phyloP scores from a whole-genome alignment of 1,140 invertebrate genomes.

The Heterodera schachtii region DNA sequence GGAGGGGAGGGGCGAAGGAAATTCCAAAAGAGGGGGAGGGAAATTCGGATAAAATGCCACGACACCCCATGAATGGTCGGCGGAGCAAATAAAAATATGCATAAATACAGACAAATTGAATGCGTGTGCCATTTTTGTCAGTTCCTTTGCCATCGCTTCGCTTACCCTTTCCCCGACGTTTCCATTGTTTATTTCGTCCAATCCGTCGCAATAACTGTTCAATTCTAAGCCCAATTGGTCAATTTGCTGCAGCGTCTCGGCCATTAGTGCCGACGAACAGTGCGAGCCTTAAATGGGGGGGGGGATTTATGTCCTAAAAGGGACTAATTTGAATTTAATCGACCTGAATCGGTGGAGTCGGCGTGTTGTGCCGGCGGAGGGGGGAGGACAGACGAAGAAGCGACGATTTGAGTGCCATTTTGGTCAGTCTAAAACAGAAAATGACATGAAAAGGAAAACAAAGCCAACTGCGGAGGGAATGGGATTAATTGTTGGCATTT shows the following conservation, averaged over 20 bases:
- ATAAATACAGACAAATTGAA: no score
- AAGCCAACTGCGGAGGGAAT: not conserved
- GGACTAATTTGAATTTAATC: not conserved
- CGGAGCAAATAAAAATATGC: no score
- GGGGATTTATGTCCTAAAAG: not conserved
- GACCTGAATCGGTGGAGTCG: constrained; percentile 1
- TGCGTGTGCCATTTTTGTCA: no score
- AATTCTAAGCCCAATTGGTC: constrained; percentile 38
- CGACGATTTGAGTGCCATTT: not conserved
- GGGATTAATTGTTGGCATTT: not conserved
- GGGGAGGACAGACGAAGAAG: not conserved
- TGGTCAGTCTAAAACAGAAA: constrained; percentile 5
- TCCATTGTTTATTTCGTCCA: constrained; percentile 23
- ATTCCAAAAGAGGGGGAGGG: no score
- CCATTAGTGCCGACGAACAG: constrained; percentile 35
- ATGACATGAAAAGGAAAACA: not conserved
- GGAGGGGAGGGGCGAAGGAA: no score
- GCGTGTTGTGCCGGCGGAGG: constrained; percentile 13
- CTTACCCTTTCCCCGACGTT: not conserved
- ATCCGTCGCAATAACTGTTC: constrained; percentile 36
- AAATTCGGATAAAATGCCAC: no score
- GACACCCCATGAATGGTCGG: no score
- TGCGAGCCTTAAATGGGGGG: not conserved
- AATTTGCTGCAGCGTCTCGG: constrained; percentile 48
- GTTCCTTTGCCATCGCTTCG: no score